Evolutionary conservation across 1,140 invertebrate species (phyloP), one percentile per base, ranked within the genome.

Genomic region (Fopius arisanus): DNA sequence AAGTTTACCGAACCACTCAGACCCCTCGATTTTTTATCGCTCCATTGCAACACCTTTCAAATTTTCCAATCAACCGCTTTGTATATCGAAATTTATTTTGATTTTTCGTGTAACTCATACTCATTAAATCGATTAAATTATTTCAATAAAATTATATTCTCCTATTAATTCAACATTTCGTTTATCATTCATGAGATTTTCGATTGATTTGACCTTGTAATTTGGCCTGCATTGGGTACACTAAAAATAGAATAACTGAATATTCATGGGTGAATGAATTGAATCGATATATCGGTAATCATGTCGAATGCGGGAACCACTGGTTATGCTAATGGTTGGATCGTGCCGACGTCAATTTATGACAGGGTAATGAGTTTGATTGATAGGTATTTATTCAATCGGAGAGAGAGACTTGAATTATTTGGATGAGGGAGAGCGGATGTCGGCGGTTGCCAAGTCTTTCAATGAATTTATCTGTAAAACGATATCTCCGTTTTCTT

Each of bases 271-370:
- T n/a, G n/a, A n/a, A 59, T 59, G 23, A 26, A 54, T 33, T 51
- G 28, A 12, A 54, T 37, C 33, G 33, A 66, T 29, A 4, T 72
- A 43, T 26, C 29, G 16, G 10, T 28, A 26, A 9, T 66, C 28
- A 16, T 62, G 23, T 16, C 43, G 28, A 63, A 31, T 70, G 16
- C 67, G 19, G 9, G 62, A 33, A 21, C 67, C 54, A 23, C 67
- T 71, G 70, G 70, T 62, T 72, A 80, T 79, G 78, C 75, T 80
- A 66, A 74, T 76, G 68, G 74, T 68, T 75, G 75, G 72, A 78
- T 77, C 70, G 74, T 70, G 77, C 79, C 79, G 78, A 74, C 65
- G 73, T 79, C 80, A 82, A 82, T 82, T 82, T 82, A 80, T 82
- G 80, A 78, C 71, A 73, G 78, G 70, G 63, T 72, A 76, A 78